Base-by-base conservation (phyloP, 2,888 invertebrate species). In the Graphium colonna region DNA sequence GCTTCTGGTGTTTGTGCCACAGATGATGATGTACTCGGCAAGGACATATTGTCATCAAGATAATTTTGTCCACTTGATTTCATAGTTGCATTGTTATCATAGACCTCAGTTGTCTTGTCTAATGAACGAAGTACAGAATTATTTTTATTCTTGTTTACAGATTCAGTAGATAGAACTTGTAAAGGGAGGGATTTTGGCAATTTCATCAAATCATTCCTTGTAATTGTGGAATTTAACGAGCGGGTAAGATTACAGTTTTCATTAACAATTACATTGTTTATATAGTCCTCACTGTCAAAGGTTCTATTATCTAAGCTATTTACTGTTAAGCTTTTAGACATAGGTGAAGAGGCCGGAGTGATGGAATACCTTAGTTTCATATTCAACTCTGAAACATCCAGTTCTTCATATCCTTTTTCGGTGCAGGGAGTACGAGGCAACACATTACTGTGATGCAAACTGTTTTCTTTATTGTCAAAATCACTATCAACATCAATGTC, bases 391-490 rank as follows among this genome's bases (percentile, higher is more conserved):
- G 88, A 83, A 1, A 83, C 79, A 65, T 89, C 87, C 60, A 87
- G 56, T 56, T 87, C 87, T 3, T 88, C 88, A 55, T 84, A 85
- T 1, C 85, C 86, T 60, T 86, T 88, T 54, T 88, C 87, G 0
- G 80, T 82, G 60, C 77, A 78, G 0, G 82, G 65, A 1, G 69
- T 67, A 51, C 64, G 64, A n/a, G 69, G 72, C 28, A 77, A 65
- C 39, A 82, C 77, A 80, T 87, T 87, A 62, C 68, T 80, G 56
- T 79, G 79, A 44, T 79, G 79, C 57, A 73, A 77, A n/a, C n/a
- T 73, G 58, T 88, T 89, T 60, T 89, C 89, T 65, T 88, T 89
- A 61, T 88, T 78, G 57, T 89, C 88, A 65, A 84, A 87, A 48
- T 82, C 85, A 76, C 71, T 76, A 57, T 79, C 73, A 51, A 79